These are phyloP conservation scores for Eptatretus atami DNA, from an alignment of 2,797 vertebrate genomes.

Conservation along the genomic window DNA sequence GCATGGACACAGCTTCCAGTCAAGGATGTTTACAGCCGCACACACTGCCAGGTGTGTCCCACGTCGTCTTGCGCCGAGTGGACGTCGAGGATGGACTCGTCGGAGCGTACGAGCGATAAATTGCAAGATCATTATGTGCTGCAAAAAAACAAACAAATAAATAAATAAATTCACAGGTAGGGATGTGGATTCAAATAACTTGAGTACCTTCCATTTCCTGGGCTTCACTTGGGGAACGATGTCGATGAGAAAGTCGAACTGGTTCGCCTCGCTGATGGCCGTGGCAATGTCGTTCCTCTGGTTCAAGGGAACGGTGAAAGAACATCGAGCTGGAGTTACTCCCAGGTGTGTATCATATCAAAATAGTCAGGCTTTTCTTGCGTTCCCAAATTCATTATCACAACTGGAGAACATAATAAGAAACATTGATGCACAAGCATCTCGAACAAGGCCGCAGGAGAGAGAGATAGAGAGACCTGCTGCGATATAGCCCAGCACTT, in stretches of 20 bases:
- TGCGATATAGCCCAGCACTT: no score
- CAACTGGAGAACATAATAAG: no score
- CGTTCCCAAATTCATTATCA: no score
- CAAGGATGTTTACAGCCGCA: constrained; percentile 99
- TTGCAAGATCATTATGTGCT: no score
- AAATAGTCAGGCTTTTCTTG: no score
- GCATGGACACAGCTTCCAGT: constrained; percentile 81
- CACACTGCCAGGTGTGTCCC: constrained; percentile 14
- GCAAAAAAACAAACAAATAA: neutral
- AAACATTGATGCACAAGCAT: no score
- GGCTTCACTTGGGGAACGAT: constrained; percentile 88
- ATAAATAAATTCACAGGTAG: no score
- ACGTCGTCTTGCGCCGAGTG: neutral
- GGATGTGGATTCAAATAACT: constrained; percentile 5
- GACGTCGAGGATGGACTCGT: no score
- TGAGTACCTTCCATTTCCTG: constrained; percentile 67
- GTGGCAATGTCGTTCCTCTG: constrained; percentile 97
- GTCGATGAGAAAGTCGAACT: constrained; percentile 95
- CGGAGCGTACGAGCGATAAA: no score
- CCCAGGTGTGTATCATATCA: no score
- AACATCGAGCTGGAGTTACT: neutral
- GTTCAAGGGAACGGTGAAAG: constrained; percentile 12
- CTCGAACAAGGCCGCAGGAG: no score
- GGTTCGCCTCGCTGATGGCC: constrained; percentile 97
- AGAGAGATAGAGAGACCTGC: no score